phyloP scores from a whole-genome alignment of 2,797 vertebrate species.

The Semotilus atromaculatus region DNA sequence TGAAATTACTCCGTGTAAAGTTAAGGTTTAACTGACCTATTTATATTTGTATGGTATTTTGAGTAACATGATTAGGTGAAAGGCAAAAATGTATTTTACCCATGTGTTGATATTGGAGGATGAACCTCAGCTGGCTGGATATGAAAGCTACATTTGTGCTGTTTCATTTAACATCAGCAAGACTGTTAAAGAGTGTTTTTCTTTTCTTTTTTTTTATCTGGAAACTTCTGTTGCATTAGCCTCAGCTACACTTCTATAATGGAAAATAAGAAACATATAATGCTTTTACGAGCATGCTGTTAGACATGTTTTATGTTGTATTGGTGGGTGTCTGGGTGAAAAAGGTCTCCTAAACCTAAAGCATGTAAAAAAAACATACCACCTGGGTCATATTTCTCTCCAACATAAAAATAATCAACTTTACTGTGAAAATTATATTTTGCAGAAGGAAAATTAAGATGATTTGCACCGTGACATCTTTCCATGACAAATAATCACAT shows the following conservation, averaged over 20 bases:
- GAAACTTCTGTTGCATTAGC: neutral
- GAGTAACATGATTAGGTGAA: neutral
- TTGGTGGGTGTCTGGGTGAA: neutral
- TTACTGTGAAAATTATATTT: neutral
- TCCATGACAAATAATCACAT: neutral
- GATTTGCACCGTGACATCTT: neutral
- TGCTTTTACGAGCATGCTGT: neutral
- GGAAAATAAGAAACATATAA: neutral
- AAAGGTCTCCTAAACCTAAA: no score
- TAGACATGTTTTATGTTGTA: neutral
- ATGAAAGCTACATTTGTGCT: neutral
- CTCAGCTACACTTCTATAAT: neutral
- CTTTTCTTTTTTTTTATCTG: no score
- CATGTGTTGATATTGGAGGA: neutral
- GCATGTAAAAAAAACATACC: neutral
- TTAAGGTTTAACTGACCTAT: neutral
- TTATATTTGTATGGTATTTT: slow-evolving; percentile 17
- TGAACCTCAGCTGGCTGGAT: neutral
- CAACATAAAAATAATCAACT: neutral
- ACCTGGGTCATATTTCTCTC: neutral
- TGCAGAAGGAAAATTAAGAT: neutral
- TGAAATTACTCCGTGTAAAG: neutral
- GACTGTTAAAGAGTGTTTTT: neutral
- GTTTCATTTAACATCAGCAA: neutral
- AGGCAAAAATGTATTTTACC: neutral